Evolutionary conservation across 2,797 vertebrate species (phyloP), one percentile per base, ranked within the genome.

Genomic region (Takifugu ocellatus): DNA sequence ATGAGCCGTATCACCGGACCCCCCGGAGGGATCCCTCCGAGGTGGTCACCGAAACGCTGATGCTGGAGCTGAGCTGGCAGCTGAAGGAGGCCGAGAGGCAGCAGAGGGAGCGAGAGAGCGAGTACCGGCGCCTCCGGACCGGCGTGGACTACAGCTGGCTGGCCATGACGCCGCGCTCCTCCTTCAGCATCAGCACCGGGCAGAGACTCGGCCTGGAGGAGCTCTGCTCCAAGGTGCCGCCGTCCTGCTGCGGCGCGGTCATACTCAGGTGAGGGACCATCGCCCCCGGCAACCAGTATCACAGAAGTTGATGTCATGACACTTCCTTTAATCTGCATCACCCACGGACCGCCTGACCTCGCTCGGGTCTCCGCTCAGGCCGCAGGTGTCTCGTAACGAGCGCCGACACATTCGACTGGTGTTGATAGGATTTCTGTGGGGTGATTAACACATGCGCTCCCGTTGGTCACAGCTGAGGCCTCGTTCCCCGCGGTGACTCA

Each of bases 81-180:
- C 88, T 93, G 71, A 96, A 95, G 59, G 94, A 97, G 87, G 92
- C 91, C 0, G 95, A 96, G 87, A 83, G 93, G 79, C 91, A 89
- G 85, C 95, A 96, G 61, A 84, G 91, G 1, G 93, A 94, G 78
- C 83, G 93, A 54, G 92, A 94, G 68, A 91, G 82, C 0, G 87
- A 93, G 1, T 94, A 90, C 76, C 85, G 90, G 27, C 93, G 93
- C 56, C 80, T 96, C 46, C 91, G 93, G 81, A 95, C 93, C 0
- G 94, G 96, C 0, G 96, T 94, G 72, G 96, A 99, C 87, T 99
- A 99, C 75, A 95, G 95, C 90, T 99, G 97, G 97, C 90, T 99
- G 87, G 91, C 92, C 69, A 94, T 86, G 81, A 54, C 89, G 0
- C 93, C 94, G 0, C 93, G 93, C 60, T 85, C 87, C 51, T 70